Evolutionary conservation across 2,113 vertebrate genomes (phyloP).

Genomic region (Trinectes maculatus): DNA sequence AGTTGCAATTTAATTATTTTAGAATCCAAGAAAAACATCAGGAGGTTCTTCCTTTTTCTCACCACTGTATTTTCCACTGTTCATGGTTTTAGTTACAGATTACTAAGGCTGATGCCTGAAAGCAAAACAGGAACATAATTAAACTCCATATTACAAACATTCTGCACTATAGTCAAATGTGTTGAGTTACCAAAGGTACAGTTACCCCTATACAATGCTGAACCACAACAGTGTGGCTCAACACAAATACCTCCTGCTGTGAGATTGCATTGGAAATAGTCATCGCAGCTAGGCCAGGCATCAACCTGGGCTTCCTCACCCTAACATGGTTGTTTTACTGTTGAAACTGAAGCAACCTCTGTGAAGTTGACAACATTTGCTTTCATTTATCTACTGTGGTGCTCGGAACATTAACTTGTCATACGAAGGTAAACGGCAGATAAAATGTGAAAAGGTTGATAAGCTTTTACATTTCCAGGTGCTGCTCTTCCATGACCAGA

Average conservation of each 20-base stretch:
- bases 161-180: background rate
- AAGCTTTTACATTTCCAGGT: slow-evolving; percentile 81
- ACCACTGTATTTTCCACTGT: no score
- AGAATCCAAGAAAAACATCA: no score
- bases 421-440: background rate
- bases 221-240: background rate
- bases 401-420: background rate
- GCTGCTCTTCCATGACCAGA: slow-evolving; percentile 95
- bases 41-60: no score
- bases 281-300: background rate
- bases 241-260: background rate
- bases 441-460: slow-evolving; percentile 27
- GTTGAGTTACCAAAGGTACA: background rate
- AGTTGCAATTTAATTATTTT: no score
- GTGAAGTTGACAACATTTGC: background rate
- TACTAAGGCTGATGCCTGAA: no score
- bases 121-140: no score
- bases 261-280: background rate
- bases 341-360: background rate
- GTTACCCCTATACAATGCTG: background rate
- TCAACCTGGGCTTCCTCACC: no score
- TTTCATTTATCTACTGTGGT: background rate
- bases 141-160: no score
- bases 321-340: background rate
- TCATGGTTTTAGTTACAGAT: no score